These are phyloP conservation scores for Catocala nupta DNA, from an alignment of 2,888 invertebrate genomes.

Conservation along the genomic window DNA sequence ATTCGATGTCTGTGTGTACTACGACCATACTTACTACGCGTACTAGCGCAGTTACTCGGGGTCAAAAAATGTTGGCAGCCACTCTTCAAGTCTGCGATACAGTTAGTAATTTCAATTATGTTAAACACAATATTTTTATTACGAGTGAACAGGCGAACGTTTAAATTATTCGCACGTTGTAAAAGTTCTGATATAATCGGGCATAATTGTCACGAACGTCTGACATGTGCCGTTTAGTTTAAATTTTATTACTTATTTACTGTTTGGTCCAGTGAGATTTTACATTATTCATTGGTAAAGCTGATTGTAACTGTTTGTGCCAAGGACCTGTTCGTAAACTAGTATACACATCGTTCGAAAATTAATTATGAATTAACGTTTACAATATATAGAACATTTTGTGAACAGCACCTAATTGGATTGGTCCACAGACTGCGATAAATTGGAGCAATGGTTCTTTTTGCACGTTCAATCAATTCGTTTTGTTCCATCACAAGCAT, in stretches of 20 bases:
- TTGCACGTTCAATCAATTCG: slow-evolving; percentile 1
- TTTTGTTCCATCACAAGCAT: neutral
- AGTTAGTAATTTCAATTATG: slow-evolving; percentile 35
- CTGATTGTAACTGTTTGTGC: neutral
- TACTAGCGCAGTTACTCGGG: slow-evolving; percentile 9
- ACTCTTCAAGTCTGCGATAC: slow-evolving; percentile 16
- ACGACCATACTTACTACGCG: neutral
- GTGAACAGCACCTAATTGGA: no score
- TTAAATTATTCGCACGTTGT: slow-evolving; percentile 25
- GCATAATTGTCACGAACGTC: slow-evolving; percentile 21
- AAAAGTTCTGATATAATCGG: slow-evolving; percentile 10
- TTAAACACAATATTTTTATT: slow-evolving; percentile 26
- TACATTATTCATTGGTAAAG: neutral
- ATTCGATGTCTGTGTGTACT: neutral
- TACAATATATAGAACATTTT: no score
- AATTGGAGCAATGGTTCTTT: neutral
- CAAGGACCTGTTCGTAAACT: neutral
- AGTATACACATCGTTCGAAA: no score
- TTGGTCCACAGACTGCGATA: no score
- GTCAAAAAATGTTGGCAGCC: slow-evolving; percentile 41
- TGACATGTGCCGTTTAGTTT: slow-evolving; percentile 1
- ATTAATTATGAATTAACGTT: no score
- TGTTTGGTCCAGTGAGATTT: neutral
- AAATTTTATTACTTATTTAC: slow-evolving; percentile 5
- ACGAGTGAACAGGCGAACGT: slow-evolving; percentile 17